Evolutionary conservation across 2,888 invertebrate genomes (phyloP), one percentile per base, ranked within the genome.

Genomic region (Arge pagana): DNA sequence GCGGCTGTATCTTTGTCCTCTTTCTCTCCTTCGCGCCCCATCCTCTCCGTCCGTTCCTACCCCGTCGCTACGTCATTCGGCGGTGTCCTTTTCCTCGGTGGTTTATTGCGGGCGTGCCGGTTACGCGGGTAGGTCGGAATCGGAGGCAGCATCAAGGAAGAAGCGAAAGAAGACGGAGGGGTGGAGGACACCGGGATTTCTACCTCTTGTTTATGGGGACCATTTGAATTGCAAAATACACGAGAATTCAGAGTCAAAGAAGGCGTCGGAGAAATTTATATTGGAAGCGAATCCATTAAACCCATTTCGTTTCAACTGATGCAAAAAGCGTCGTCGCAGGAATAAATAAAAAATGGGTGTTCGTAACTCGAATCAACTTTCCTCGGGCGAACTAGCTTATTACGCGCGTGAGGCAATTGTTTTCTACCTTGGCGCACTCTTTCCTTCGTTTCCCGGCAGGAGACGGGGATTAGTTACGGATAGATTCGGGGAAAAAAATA

Each of bases 171-270:
- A 8, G 2, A n/a, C 28, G n/a, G 28, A n/a, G 28, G 41, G 11
- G 30, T 31, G 31, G 4, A 16, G 28, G 43, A 43, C 31, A 43
- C 23, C 24, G 23, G 15, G 43, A 31, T 43, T 15, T 13, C 30
- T 30, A 51, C 57, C 58, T 58, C 59, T 64, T 65, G 62, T 63
- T 60, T 61, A 62, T 64, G 61, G 62, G 55, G 57, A 61, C 60
- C 55, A 70, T 69, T 70, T 68, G 69, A 70, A 64, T 70, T 70
- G 70, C 70, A 70, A 70, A 70, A 26, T 21, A 16, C 28, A 18
- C 1, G 23, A 43, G 31, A 19, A 43, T 43, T 43, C 43, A 43
- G 43, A 43, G 31, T 43, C 31, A 13, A 43, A 19, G 18, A 43
- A 30, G 30, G 30, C 31, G 31, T 41, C 21, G 4, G 16, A 31